These are phyloP conservation scores for Diadumene lineata DNA, from an alignment of 92 coral and sea anemone genomes.

Conservation along the genomic window DNA sequence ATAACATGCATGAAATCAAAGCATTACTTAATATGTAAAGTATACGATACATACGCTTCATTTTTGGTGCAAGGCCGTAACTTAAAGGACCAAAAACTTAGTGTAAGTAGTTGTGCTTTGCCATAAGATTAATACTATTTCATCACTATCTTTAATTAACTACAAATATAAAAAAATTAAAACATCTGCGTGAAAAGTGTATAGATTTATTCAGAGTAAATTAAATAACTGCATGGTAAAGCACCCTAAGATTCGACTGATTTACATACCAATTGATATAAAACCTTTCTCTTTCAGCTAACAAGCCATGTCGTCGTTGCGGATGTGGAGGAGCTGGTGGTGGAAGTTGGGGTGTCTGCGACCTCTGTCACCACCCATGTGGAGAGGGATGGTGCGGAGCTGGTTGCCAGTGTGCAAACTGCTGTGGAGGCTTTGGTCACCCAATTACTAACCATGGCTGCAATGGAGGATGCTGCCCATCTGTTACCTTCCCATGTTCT, in stretches of 20 bases:
- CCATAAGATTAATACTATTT: no score
- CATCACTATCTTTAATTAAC: no score
- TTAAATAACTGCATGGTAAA: neutral
- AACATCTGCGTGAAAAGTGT: no score
- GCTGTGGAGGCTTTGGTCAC: constrained; percentile 50
- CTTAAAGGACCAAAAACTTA: no score
- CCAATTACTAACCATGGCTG: constrained; percentile 46
- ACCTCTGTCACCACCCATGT: constrained; percentile 53
- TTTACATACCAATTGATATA: neutral
- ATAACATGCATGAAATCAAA: no score
- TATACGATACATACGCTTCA: no score
- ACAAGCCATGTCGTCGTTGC: constrained; percentile 35
- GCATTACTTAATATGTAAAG: no score
- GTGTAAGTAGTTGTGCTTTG: no score
- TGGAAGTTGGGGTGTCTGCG: constrained; percentile 42
- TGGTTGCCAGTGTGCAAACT: constrained; percentile 51
- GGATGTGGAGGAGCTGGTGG: constrained; percentile 57
- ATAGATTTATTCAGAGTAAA: no score
- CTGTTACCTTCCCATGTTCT: constrained; percentile 63
- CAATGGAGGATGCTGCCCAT: constrained; percentile 59
- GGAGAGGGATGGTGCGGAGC: constrained; percentile 64
- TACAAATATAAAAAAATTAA: no score
- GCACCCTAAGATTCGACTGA: neutral
- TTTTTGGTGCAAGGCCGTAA: no score
- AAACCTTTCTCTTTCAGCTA: constrained; percentile 1